Conservation (phyloP, 2,797 vertebrate species). For the Xyrichtys novacula region DNA sequence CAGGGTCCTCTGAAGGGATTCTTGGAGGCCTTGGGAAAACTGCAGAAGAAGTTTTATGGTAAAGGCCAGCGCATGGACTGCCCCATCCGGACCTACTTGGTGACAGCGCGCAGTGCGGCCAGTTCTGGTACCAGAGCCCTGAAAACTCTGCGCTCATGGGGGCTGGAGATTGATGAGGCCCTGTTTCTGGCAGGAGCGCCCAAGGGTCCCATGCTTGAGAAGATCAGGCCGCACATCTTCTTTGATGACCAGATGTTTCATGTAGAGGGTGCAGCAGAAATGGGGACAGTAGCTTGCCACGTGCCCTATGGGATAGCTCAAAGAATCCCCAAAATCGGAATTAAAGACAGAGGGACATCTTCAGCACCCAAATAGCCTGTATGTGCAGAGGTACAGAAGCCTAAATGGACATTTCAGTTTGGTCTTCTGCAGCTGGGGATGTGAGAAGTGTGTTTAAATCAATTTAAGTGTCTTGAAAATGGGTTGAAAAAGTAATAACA, state of each 20-base stretch:
- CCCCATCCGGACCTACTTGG: conserved; percentile 95
- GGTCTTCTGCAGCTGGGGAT: conserved; percentile 7
- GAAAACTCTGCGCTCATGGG: conserved; percentile 95
- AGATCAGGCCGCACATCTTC: conserved; percentile 95
- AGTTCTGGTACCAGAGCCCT: conserved; percentile 93
- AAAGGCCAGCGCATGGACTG: conserved; percentile 82
- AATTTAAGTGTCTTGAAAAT: background rate
- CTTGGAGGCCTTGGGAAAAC: conserved; percentile 74
- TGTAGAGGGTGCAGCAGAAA: conserved; percentile 91
- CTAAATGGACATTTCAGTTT: background rate
- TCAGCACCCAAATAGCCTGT: conserved; percentile 41
- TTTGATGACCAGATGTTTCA: conserved; percentile 98
- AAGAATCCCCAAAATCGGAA: conserved; percentile 64
- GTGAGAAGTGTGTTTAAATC: background rate
- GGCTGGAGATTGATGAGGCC: conserved; percentile 95
- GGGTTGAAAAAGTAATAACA: background rate
- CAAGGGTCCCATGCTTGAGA: conserved; percentile 94
- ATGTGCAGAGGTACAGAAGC: background rate
- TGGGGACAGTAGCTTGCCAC: conserved; percentile 92
- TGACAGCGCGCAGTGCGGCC: conserved; percentile 93
- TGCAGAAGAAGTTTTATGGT: conserved; percentile 75
- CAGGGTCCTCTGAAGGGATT: conserved; percentile 78
- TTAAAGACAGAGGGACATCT: conserved; percentile 50
- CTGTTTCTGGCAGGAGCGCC: conserved; percentile 95
- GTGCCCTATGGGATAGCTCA: conserved; percentile 90